Base-by-base conservation (phyloP, 2,797 vertebrate species). In the Anniella stebbinsi region DNA sequence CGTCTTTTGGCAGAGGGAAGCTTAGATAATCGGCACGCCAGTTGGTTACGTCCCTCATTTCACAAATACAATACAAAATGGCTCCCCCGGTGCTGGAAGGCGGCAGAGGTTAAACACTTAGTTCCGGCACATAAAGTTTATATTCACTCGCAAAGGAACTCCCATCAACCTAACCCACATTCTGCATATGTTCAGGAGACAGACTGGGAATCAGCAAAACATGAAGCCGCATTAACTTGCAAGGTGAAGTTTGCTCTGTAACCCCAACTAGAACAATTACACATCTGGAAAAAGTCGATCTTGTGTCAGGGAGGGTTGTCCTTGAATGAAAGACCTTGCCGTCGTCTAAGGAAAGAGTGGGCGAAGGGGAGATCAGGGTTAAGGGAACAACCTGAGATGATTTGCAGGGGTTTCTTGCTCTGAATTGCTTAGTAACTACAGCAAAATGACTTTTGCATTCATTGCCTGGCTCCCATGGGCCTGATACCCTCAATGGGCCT, bases 91-190 rank as follows among this genome's bases (percentile, higher is more conserved):
- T 10, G 92, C 93, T 91, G 87, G 86, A 88, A 91, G 90, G 92
- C 45, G 92, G 90, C 87, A 94, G 90, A 93, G 95, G 95, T 96
- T 95, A 97, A 94, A 94, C 18, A 92, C 91, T 91, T 91, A 86
- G 94, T 93, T 95, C 93, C 92, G 92, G 94, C 48, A 94, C 93
- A 95, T 95, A 95, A 96, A 96, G 51, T 96, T 97, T 97, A 97
- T 94, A 94, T 93, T 88, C 91, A 89, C 70, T 91, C 54, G 66
- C 28, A 21, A 33, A 81, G 41, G 18, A 66, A 51, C 17, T 23
- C 10, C 81, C 23, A 11, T 72, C 13, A 13, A 48, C 36, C 17
- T 54, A 30, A 60, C 67, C 67, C 3, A 75, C 21, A 23, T 63
- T 86, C 77, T 86, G 69, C n/a, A 15, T 41, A 81, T 18, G 45